Evolutionary conservation across 2,888 invertebrate species (phyloP), one percentile per base, ranked within the genome.

Genomic region (Petrolisthes cinctipes): DNA sequence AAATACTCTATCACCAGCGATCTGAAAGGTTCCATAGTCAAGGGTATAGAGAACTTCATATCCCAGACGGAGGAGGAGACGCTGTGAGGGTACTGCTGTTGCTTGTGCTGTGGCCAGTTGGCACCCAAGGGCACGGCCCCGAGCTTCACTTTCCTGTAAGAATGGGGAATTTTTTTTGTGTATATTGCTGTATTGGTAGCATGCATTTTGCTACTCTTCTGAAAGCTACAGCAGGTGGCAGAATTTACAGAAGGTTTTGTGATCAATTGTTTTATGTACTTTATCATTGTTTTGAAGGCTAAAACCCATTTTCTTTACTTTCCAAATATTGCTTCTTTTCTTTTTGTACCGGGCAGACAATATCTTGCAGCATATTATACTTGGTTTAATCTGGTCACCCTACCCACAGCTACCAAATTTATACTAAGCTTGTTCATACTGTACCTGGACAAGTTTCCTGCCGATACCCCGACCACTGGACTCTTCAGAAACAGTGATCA

Each of bases 81-180:
- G 80, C 80, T 90, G 90, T 0, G 90, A 90, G 17, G 89, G 84
- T 9, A 90, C 86, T 6, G 90, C 90, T 5, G 90, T 90, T 6
- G 90, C 90, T 73, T 90, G 90, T 4, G 89, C 87, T 17, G 90
- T 89, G 66, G 90, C 90, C 17, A 90, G 83, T 54, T 89, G 83
- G 51, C 90, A 90, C 20, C 90, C 90, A 5, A 89, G 71, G 2
- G 66, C 71, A 23, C 54, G 37, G 7, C 88, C 90, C 11, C 86
- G 83, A 53, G n/a, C 14, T 71, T 90, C 90, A 75, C 90, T 90
- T 73, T 90, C 90, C 90, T 90, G 90, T 51, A 17, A 17, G 61
- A 83, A 73, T 4, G 75, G 51, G 23, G 23, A 37, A n/a, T 6
- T 5, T 14, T 51, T 75, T 14, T 75, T 75, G 20, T 37, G 20